These are phyloP conservation scores for Acrobasis suavella DNA, from an alignment of 2,888 invertebrate genomes.

Conservation along the genomic window DNA sequence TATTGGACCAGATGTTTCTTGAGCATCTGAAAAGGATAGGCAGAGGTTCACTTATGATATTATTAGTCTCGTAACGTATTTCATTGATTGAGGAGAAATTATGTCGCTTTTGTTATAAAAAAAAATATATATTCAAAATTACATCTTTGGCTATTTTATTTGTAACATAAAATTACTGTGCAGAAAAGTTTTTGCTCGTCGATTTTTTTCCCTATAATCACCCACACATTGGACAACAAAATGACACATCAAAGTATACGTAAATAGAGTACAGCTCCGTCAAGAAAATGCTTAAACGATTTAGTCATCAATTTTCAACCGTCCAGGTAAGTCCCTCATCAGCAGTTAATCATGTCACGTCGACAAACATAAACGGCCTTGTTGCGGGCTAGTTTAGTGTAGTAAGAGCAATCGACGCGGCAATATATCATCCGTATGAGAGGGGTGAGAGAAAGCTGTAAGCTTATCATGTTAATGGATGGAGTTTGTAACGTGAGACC, in stretches of 20 bases:
- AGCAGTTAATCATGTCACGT: constrained; percentile 52
- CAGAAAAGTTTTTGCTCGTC: background rate
- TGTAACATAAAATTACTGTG: background rate
- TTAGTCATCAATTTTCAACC: constrained; percentile 21
- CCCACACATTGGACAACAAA: no score
- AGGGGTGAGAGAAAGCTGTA: constrained; percentile 32
- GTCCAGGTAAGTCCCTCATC: constrained; percentile 22
- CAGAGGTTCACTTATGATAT: constrained; percentile 15
- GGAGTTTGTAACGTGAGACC: constrained; percentile 64
- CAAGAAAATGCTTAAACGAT: background rate
- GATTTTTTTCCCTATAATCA: no score
- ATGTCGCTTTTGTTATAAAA: no score
- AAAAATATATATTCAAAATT: background rate
- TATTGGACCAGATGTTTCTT: constrained; percentile 57
- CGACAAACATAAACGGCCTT: constrained; percentile 49
- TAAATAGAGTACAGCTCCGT: background rate
- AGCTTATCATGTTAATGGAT: constrained; percentile 66
- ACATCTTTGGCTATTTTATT: background rate
- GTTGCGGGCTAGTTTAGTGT: constrained; percentile 51
- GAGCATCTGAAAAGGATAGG: constrained; percentile 68
- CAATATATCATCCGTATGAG: constrained; percentile 51
- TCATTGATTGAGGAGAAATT: no score
- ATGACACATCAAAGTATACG: no score
- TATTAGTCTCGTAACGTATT: no score
- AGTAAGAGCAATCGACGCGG: constrained; percentile 51